Conservation (phyloP, 2,888 invertebrate genomes). For the Neoaliturus tenellus region DNA sequence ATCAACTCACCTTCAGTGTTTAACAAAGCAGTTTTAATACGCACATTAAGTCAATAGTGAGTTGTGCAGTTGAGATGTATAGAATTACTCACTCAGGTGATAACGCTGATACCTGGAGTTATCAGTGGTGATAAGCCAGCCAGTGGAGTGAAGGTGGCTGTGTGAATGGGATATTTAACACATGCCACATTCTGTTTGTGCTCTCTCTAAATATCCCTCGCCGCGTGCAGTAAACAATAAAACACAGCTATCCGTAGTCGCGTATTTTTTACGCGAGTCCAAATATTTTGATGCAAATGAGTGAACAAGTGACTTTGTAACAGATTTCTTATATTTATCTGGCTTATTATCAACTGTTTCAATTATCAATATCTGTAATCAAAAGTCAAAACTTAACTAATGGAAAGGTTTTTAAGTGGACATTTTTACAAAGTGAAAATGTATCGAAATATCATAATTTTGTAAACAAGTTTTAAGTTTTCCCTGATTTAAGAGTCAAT, state of each 20-base stretch:
- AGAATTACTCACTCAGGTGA: neutral
- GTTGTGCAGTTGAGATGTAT: neutral
- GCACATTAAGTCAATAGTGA: neutral
- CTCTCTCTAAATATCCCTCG: conserved; percentile 16
- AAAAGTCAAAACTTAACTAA: too few relatives aligned
- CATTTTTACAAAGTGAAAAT: too few relatives aligned
- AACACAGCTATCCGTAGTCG: neutral
- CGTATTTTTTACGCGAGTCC: too few relatives aligned
- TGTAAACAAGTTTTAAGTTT: too few relatives aligned
- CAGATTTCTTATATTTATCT: too few relatives aligned
- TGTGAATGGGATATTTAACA: conserved; percentile 8
- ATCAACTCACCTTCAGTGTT: neutral
- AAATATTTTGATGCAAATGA: too few relatives aligned
- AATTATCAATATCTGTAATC: too few relatives aligned
- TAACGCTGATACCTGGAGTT: conserved; percentile 33
- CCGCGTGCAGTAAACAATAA: neutral
- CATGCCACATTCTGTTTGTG: conserved; percentile 37
- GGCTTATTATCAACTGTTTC: too few relatives aligned
- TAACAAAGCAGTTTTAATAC: neutral
- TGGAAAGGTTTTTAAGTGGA: too few relatives aligned
- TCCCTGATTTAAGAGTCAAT: too few relatives aligned
- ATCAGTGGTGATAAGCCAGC: conserved; percentile 31
- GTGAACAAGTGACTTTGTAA: too few relatives aligned
- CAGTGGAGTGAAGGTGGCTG: conserved; percentile 4
- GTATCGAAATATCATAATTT: too few relatives aligned